These are phyloP conservation scores for Sebastes reedi DNA, from an alignment of 2,797 vertebrate genomes.

Conservation along the genomic window DNA sequence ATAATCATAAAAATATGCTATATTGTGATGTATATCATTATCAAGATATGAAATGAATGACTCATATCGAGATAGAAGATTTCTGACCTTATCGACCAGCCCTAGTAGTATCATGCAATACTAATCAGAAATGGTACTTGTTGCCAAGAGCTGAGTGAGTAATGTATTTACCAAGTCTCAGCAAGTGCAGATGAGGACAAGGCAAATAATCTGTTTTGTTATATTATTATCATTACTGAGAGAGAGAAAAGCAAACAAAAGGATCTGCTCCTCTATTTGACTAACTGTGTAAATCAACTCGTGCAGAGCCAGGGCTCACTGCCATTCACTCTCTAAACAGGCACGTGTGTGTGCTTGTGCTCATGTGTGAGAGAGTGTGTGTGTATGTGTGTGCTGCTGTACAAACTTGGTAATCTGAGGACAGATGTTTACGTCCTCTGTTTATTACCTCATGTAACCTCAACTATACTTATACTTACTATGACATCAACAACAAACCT, in stretches of 20 bases:
- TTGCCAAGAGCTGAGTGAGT: conserved; percentile 1
- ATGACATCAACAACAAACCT: background rate
- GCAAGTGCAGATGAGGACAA: background rate
- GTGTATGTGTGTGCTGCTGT: background rate
- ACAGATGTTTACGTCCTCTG: background rate
- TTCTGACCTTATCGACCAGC: too few relatives aligned
- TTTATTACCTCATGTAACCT: background rate
- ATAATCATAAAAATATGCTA: background rate
- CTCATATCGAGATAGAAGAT: too few relatives aligned
- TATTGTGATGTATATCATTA: background rate
- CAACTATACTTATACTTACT: too few relatives aligned
- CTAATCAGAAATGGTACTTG: background rate
- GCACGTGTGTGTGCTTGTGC: background rate
- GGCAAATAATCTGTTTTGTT: background rate
- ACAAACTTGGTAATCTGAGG: background rate
- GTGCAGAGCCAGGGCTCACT: background rate
- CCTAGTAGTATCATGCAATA: background rate
- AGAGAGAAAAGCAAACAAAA: background rate
- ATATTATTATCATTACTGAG: background rate
- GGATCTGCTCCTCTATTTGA: background rate
- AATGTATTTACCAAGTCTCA: background rate
- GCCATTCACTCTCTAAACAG: background rate
- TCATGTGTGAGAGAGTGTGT: background rate
- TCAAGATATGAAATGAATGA: too few relatives aligned
- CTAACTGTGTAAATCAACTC: background rate